Conservation (phyloP, 1,140 invertebrate genomes). For the Cylas formicarius region DNA sequence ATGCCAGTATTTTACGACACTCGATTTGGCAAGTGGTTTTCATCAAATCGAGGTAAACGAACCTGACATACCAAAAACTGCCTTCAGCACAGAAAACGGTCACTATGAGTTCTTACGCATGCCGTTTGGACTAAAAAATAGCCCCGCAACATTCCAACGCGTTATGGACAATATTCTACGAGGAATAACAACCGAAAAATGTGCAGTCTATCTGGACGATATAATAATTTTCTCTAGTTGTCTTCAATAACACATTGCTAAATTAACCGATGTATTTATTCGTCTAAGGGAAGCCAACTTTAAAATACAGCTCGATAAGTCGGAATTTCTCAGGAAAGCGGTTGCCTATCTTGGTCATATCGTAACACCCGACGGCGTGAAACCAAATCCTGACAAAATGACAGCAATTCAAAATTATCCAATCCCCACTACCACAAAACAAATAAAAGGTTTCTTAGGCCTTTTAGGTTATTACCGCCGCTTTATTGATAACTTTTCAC, state of each 20-base stretch:
- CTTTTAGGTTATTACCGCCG: constrained; percentile 19
- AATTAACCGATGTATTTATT: no score
- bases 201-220: no score
- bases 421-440: constrained; percentile 21
- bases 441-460: constrained; percentile 24
- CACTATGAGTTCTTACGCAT: constrained; percentile 5
- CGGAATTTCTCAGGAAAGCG: constrained; percentile 32
- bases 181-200: no score
- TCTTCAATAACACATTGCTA: no score
- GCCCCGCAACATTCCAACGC: constrained; percentile 2
- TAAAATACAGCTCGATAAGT: constrained; percentile 23
- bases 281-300: no score
- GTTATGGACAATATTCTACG: constrained; percentile 3
- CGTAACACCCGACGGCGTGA: constrained; percentile 23
- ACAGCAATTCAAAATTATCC: constrained; percentile 24
- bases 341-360: constrained; percentile 40
- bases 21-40: constrained; percentile 8
- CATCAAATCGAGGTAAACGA: constrained; percentile 3
- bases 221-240: no score
- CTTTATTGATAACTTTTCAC: constrained; percentile 20
- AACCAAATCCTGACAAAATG: constrained; percentile 24
- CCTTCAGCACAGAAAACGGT: constrained; percentile 5
- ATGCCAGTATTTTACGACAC: constrained; percentile 34
- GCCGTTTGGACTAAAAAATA: constrained; percentile 7
- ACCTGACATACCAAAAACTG: constrained; percentile 8